Evolutionary conservation across 2,797 vertebrate species (phyloP), one percentile per base, ranked within the genome.

Genomic region (Peromyscus eremicus): DNA sequence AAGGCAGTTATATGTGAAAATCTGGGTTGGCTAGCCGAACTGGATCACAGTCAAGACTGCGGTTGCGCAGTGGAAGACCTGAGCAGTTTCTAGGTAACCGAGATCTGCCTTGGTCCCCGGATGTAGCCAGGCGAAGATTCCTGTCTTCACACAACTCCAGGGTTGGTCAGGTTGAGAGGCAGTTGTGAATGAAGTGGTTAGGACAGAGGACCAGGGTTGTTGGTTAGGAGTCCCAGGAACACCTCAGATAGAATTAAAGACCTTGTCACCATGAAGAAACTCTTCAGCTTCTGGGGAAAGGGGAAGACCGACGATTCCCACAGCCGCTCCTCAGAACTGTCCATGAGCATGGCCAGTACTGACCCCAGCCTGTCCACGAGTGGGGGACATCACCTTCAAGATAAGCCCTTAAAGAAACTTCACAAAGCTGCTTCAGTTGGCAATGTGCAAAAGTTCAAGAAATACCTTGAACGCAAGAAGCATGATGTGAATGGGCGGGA

Each of bases 361-460:
- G 21, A 29, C 12, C 77, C 82, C 4, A 49, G 4, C 21, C 23
- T 37, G 60, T 52, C 43, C 14, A 37, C 13, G 11, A 34, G 34
- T 37, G 23, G 0, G 60, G 64, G 49, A 19, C 89, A 49, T 52
- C 9, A 7, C 6, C 46, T 93, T 57, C 5, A 0, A n/a, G 13
- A 66, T 13, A 80, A 52, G 29, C 55, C 75, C 84, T 94, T 92
- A 9, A 94, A 83, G 43, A 95, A 95, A 73, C 92, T 97, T n/a
- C 83, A 89, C 81, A 96, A 86, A 89, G 96, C 96, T 27, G 70
- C 68, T 29, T 91, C 73, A 2, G 49, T 49, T 0, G 93, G 97
- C 49, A 83, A 98, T 80, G 49, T 95, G 70, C 79, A 91, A 75
- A 95, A 91, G 57, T n/a, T 97, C 73, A 93, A 79, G 34, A 3